Conservation (phyloP, 2,113 vertebrate genomes). For the Gadus macrocephalus region DNA sequence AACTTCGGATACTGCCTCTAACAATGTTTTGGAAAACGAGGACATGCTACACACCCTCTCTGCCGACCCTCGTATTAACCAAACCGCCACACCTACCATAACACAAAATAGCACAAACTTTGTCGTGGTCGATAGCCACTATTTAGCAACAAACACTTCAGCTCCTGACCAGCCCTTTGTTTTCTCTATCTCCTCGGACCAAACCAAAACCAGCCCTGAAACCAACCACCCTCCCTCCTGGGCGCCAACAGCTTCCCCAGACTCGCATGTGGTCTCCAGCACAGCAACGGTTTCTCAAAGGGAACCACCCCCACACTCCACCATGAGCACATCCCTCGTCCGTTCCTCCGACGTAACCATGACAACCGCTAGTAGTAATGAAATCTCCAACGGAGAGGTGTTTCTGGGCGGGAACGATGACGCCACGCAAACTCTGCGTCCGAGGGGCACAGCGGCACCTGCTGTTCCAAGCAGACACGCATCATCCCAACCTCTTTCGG, state of each 20-base stretch:
- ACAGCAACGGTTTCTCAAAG: not conserved
- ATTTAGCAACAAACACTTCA: not conserved
- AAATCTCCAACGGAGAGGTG: not conserved
- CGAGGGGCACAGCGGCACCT: not conserved
- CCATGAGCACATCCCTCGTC: not conserved
- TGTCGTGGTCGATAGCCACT: not conserved
- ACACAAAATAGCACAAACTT: conserved; percentile 16
- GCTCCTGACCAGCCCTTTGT: not conserved
- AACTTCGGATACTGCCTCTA: not conserved
- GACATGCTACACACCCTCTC: not conserved
- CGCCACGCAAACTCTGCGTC: not conserved
- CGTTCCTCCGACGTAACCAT: not conserved
- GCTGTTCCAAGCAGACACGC: not conserved
- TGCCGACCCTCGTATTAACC: not conserved
- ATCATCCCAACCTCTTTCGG: not conserved
- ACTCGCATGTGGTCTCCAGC: conserved; percentile 2
- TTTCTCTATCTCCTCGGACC: not conserved
- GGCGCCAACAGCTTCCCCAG: not conserved
- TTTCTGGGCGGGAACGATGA: not conserved
- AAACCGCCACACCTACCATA: conserved; percentile 7
- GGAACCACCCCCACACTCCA: conserved; percentile 8
- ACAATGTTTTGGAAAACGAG: not conserved
- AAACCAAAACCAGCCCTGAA: not conserved
- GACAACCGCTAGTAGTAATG: not conserved
- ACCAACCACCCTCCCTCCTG: not conserved